These are phyloP conservation scores for Pemphigus obesinymphae DNA, from an alignment of 1,140 invertebrate genomes.

Conservation along the genomic window DNA sequence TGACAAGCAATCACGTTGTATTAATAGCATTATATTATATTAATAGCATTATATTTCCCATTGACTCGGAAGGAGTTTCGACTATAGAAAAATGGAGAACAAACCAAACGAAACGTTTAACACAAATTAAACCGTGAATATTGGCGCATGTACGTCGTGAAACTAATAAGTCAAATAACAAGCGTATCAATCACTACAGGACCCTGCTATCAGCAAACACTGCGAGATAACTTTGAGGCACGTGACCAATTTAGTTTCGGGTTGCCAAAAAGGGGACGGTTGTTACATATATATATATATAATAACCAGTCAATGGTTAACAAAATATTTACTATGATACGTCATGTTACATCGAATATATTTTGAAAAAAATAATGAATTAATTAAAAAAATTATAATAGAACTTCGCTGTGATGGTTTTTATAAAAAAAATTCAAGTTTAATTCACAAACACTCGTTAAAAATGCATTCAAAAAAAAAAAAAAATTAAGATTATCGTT, in stretches of 20 bases:
- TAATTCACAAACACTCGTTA: background rate
- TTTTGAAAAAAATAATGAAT: background rate
- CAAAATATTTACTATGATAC: background rate
- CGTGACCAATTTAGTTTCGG: background rate
- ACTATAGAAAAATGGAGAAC: background rate
- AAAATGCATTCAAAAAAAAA: background rate
- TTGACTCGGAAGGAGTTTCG: background rate
- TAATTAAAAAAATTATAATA: background rate
- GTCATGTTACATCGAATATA: background rate
- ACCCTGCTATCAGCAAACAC: background rate
- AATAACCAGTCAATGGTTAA: background rate
- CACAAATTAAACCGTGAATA: background rate
- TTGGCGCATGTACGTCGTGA: background rate
- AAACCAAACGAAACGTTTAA: background rate
- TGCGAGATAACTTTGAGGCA: background rate
- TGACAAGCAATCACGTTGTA: background rate
- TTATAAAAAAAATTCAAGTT: background rate
- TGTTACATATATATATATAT: too few species aligned
- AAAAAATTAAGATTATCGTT: background rate
- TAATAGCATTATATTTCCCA: background rate
- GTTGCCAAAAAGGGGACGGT: background rate
- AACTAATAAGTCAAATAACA: conserved; percentile 4
- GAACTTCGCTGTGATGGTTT: background rate
- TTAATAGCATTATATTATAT: background rate
- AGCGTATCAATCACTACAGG: conserved; percentile 8